Conservation (phyloP, 2,797 vertebrate species). For the Spinus pinus region DNA sequence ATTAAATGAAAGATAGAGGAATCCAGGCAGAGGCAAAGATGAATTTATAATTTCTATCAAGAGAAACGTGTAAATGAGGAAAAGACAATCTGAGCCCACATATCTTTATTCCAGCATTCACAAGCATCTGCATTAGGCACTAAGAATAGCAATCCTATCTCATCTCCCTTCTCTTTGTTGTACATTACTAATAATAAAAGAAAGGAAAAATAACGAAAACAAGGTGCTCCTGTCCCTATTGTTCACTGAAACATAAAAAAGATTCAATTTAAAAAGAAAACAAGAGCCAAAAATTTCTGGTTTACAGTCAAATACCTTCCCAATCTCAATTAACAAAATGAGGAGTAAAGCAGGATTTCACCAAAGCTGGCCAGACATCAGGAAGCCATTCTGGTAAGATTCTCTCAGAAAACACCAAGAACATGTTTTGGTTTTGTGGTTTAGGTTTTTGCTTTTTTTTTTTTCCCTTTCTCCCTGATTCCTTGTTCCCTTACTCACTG, state of each 20-base stretch:
- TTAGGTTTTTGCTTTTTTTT: not conserved
- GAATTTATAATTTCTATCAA: constrained; percentile 4
- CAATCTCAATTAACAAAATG: not conserved
- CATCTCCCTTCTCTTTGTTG: constrained; percentile 34
- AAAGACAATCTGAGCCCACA: not conserved
- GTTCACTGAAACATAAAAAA: constrained; percentile 15
- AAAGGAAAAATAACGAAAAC: constrained; percentile 19
- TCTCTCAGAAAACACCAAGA: not conserved
- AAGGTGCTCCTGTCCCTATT: not conserved
- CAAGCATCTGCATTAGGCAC: not conserved
- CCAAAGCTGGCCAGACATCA: not conserved
- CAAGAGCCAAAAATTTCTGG: not conserved
- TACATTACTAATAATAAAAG: constrained; percentile 2
- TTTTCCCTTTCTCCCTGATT: not conserved
- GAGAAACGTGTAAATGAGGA: constrained; percentile 3
- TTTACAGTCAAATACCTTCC: not conserved
- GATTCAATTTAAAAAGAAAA: not conserved
- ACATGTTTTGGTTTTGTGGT: not conserved
- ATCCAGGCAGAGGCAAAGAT: not conserved
- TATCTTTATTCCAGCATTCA: not conserved
- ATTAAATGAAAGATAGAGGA: not conserved
- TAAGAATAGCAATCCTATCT: constrained; percentile 42
- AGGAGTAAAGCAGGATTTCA: constrained; percentile 4
- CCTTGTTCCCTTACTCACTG: not conserved
- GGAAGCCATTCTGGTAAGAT: not conserved